These are phyloP conservation scores for Eonycteris spelaea DNA, from an alignment of 2,113 vertebrate species.

Conservation along the genomic window DNA sequence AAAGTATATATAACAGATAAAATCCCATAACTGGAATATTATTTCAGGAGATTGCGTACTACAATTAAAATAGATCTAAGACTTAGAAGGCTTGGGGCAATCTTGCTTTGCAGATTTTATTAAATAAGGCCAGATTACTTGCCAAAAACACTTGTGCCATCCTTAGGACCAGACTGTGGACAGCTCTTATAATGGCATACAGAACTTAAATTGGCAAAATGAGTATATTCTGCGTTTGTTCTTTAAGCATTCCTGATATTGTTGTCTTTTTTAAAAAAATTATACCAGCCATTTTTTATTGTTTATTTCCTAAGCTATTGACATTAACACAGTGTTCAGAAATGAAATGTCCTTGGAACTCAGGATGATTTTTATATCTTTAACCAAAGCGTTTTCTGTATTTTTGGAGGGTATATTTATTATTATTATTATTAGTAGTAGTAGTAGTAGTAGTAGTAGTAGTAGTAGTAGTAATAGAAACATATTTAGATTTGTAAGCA, in stretches of 20 bases:
- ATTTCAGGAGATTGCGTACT: constrained; percentile 5
- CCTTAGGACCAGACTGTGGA: not conserved
- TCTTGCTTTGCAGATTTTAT: constrained; percentile 17
- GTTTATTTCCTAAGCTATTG: not conserved
- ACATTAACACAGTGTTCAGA: not conserved
- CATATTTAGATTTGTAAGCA: not conserved
- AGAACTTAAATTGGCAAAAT: not conserved
- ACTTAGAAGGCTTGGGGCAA: not conserved
- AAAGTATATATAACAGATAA: not conserved
- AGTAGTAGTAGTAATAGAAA: not conserved
- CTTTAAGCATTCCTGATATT: not conserved
- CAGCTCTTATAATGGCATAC: not conserved
- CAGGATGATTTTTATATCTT: not conserved
- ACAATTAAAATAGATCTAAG: constrained; percentile 1
- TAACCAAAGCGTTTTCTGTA: not conserved
- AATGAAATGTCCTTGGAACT: not conserved
- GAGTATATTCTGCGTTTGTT: not conserved
- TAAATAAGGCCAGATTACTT: not conserved
- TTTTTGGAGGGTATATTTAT: not conserved
- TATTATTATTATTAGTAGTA: not conserved
- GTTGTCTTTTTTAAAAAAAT: not conserved
- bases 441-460: no score
- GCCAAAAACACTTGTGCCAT: not conserved
- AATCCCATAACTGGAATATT: not conserved
- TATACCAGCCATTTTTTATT: not conserved